Evolutionary conservation across 1,140 invertebrate genomes (phyloP), one percentile per base, ranked within the genome.

Genomic region (Drosophila teissieri): DNA sequence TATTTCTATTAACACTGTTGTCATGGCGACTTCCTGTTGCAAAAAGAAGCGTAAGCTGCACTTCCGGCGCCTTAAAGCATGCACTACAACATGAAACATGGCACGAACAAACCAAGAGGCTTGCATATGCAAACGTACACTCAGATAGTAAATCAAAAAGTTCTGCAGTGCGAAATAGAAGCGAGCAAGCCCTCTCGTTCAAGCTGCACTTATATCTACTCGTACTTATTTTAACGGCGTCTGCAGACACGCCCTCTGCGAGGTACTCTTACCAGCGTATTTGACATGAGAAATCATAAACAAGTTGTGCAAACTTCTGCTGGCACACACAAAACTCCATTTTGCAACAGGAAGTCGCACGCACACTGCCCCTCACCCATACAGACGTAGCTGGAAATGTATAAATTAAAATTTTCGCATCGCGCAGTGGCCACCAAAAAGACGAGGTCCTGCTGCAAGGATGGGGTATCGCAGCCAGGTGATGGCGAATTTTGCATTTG

Each of bases 211-310:
- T 89, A 65, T 76, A 79, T 70, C 89, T 76, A 89, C 42, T 45
- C 42, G 42, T 22, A 45, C 68, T 83, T 86, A 77, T 58, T 77
- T 42, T 74, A 72, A 68, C 83, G 64, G 78, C 63, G 58, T 54
- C 61, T 61, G 73, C 55, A 45, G 64, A 70, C 64, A 48, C 56
- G 68, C 49, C 69, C 45, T 51, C 51, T 19, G 14, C 57, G 17
- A 55, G 69, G 69, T 61, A 82, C 80, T 82, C 78, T 45, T 75
- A 49, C 44, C 65, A 85, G 73, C 83, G 83, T 82, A 85, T 78
- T 85, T 88, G 83, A 85, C 83, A 85, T 82, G 83, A 75, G 73
- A 85, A 85, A 88, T 85, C 82, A 85, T 82, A 85, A 85, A 85
- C 82, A 88, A 88, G 69, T 85, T 85, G 82, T 64, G 78, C 83